Conservation (phyloP, 1,140 invertebrate genomes). For the Bombus cullumanus region DNA sequence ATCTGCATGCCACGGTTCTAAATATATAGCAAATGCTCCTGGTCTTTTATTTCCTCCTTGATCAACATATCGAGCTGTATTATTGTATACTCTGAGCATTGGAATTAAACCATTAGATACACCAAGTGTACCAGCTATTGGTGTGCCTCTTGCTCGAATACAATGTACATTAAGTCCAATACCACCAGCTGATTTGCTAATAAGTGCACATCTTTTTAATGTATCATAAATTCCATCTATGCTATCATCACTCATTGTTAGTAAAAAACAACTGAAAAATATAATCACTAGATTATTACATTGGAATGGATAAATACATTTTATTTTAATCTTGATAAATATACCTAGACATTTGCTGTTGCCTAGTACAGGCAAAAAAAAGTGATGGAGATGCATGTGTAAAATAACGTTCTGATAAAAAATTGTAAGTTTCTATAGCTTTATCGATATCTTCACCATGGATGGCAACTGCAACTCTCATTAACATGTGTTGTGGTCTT, state of each 20-base stretch:
- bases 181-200: constrained; percentile 98
- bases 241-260: constrained; percentile 98
- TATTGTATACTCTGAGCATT: constrained; percentile 98
- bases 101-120: constrained; percentile 98
- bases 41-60: constrained; percentile 99
- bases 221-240: constrained; percentile 99
- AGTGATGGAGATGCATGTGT: constrained; percentile 99
- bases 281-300: constrained; percentile 25
- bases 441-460: constrained; percentile 96
- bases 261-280: constrained; percentile 92
- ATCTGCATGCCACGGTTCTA: constrained; percentile 99
- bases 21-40: constrained; percentile 99
- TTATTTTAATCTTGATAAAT: constrained; percentile 24
- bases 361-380: constrained; percentile 96
- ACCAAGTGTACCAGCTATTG: constrained; percentile 97
- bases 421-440: constrained; percentile 98
- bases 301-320: background rate
- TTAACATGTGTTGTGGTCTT: constrained; percentile 99
- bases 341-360: constrained; percentile 95
- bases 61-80: constrained; percentile 98
- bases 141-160: constrained; percentile 95
- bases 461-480: constrained; percentile 98
- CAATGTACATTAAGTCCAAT: constrained; percentile 99
- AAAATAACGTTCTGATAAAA: constrained; percentile 97
- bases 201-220: constrained; percentile 96